Conservation (phyloP, 1,140 invertebrate species). For the Daktulosphaira vitifoliae region DNA sequence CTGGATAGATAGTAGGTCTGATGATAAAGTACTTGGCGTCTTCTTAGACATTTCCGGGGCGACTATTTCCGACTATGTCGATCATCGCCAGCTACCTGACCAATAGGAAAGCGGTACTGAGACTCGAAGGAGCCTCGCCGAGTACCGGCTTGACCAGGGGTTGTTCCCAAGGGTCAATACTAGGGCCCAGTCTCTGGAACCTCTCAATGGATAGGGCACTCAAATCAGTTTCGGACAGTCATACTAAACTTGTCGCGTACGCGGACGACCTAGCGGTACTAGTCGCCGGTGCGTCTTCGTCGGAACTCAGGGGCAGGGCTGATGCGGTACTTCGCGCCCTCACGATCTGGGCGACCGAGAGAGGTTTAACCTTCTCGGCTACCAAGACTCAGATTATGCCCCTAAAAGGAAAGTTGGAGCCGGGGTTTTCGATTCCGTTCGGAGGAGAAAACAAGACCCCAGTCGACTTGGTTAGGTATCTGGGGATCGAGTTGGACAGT, state of each 20-base stretch:
- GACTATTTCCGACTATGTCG: not conserved
- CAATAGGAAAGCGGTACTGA: not conserved
- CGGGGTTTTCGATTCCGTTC: not conserved
- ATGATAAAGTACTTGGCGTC: too few relatives aligned
- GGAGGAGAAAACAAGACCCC: not conserved
- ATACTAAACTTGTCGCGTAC: not conserved
- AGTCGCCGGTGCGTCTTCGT: not conserved
- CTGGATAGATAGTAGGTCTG: too few relatives aligned
- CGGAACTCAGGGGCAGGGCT: not conserved
- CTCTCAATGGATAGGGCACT: not conserved
- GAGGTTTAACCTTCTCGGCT: not conserved
- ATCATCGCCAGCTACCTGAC: not conserved
- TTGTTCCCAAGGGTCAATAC: not conserved
- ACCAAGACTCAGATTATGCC: not conserved
- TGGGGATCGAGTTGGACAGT: not conserved
- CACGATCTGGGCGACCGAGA: not conserved
- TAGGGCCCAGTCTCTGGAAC: not conserved
- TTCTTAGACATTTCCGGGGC: not conserved
- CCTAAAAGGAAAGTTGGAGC: not conserved
- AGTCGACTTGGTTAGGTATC: not conserved
- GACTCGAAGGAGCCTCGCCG: not conserved
- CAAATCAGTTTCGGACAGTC: too few relatives aligned
- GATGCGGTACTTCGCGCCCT: not conserved
- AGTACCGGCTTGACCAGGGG: not conserved
- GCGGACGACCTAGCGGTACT: not conserved